Percentiles rank a stretch among this genome's conserved stretches.
phyloP scores from a whole-genome alignment of 2,888 invertebrate species.

The Eilema sororculum region DNA sequence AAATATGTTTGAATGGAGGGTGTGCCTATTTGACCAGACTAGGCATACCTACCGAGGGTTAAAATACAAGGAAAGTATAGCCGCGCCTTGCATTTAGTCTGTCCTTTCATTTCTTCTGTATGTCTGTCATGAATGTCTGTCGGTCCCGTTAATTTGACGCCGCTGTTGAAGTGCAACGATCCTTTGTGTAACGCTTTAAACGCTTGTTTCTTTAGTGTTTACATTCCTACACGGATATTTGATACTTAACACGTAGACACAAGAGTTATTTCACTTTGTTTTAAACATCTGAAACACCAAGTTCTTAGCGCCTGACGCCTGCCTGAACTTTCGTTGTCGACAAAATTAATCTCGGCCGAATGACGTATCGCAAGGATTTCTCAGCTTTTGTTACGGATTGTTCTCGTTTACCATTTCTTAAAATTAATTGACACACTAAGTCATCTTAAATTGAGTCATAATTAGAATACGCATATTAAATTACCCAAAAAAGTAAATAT shows the following conservation, averaged over 20 bases:
- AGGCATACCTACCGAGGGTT: background rate
- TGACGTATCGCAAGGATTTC: conserved; percentile 30
- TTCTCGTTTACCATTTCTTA: background rate
- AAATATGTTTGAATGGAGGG: background rate
- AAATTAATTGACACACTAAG: background rate
- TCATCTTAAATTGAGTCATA: background rate
- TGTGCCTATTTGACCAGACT: background rate
- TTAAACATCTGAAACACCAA: conserved; percentile 13
- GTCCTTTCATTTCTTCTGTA: conserved; percentile 11
- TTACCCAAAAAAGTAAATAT: background rate
- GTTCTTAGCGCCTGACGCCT: conserved; percentile 24
- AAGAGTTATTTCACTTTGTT: conserved; percentile 33
- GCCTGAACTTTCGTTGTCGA: conserved; percentile 27
- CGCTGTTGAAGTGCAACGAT: conserved; percentile 48
- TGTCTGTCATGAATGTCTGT: conserved; percentile 14
- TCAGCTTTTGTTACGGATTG: conserved; percentile 25
- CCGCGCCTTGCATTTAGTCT: background rate
- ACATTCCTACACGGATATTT: conserved; percentile 18
- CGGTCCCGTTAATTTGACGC: conserved; percentile 35
- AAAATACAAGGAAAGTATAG: background rate
- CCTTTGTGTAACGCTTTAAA: conserved; percentile 49
- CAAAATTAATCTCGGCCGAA: conserved; percentile 40
- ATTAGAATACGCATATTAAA: background rate
- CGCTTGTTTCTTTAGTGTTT: conserved; percentile 11
- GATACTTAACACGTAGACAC: conserved; percentile 27